phyloP scores from a whole-genome alignment of 2,113 vertebrate species.

The Rhinolophus sinicus region DNA sequence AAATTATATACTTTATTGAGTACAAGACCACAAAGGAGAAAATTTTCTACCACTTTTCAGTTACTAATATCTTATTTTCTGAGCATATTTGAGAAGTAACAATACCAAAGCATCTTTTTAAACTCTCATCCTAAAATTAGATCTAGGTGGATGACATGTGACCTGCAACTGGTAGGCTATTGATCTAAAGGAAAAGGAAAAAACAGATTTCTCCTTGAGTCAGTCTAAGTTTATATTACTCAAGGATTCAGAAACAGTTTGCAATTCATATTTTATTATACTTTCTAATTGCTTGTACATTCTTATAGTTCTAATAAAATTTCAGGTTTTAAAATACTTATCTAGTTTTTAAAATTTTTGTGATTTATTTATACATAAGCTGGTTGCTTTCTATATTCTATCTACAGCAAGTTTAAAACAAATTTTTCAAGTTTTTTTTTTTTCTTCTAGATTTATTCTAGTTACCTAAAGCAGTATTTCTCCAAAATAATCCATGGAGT shows the following conservation, averaged over 20 bases:
- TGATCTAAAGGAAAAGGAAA: neutral
- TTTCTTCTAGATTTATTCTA: constrained; percentile 43
- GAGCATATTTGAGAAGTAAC: neutral
- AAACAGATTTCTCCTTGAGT: neutral
- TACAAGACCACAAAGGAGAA: constrained; percentile 7
- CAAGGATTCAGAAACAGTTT: neutral
- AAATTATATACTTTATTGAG: neutral
- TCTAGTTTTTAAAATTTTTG: neutral
- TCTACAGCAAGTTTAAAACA: neutral
- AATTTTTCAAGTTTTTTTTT: constrained; percentile 5
- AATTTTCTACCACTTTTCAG: neutral
- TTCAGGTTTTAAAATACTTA: constrained; percentile 38
- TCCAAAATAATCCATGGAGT: neutral
- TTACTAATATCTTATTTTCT: neutral
- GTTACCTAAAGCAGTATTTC: neutral
- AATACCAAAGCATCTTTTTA: constrained; percentile 9
- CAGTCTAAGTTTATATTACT: neutral
- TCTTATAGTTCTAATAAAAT: neutral
- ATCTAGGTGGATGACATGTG: neutral
- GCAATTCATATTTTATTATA: neutral
- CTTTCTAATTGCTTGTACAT: neutral
- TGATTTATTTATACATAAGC: neutral
- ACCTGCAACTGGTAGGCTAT: neutral
- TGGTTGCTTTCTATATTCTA: neutral
- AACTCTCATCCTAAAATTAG: constrained; percentile 40